Evolutionary conservation across 1,140 invertebrate genomes (phyloP).

Genomic region (Potamilus streckersoni): DNA sequence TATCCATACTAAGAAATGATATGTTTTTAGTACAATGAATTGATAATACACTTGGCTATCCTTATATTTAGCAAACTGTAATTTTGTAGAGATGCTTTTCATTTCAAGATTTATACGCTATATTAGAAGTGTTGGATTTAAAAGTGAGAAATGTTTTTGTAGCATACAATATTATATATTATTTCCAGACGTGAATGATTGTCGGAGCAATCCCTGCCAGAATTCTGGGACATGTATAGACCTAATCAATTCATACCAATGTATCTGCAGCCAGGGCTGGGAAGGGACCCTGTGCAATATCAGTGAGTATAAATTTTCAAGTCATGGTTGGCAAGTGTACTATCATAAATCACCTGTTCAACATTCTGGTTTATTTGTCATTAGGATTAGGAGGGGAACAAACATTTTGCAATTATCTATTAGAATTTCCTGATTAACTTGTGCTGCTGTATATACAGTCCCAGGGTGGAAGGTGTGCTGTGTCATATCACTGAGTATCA

Average conservation of each 20-base stretch:
- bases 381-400: no score
- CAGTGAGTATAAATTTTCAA: constrained; percentile 46
- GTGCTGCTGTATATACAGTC: no score
- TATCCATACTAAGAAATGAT: no score
- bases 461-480: no score
- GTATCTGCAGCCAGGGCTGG: constrained; percentile 73
- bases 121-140: neutral
- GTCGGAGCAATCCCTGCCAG: constrained; percentile 92
- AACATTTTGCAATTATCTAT: no score
- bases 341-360: no score
- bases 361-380: no score
- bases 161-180: constrained; percentile 2
- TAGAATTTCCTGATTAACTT: no score
- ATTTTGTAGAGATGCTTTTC: no score
- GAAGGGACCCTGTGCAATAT: constrained; percentile 70
- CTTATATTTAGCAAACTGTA: neutral
- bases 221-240: constrained; percentile 83
- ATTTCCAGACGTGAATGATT: constrained; percentile 70
- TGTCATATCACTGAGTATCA: no score
- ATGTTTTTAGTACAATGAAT: neutral
- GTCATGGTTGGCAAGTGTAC: no score
- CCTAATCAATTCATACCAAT: constrained; percentile 62
- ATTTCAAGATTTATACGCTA: neutral
- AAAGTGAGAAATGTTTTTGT: neutral
- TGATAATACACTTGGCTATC: neutral